Percentiles rank a stretch among this genome's conserved stretches.
Conservation (phyloP, 2,797 vertebrate genomes). For the Sitta carolinensis region DNA sequence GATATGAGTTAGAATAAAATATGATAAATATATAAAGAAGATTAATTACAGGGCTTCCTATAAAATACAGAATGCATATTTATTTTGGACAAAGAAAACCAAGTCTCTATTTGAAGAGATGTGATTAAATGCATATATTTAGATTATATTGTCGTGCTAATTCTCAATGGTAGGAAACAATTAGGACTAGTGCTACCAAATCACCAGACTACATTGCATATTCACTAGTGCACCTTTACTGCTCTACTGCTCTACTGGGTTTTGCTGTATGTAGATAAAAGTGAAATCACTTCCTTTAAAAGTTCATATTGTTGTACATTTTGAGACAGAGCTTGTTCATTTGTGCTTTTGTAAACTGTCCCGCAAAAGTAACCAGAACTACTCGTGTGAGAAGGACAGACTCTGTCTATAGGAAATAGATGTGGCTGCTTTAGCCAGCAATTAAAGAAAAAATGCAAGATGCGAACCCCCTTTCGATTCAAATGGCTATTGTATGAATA, state of each 20-base stretch:
- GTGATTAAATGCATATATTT: conserved; percentile 63
- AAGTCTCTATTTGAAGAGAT: conserved; percentile 12
- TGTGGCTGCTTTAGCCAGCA: not conserved
- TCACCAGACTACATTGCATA: conserved; percentile 6
- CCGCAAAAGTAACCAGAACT: not conserved
- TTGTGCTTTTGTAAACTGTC: not conserved
- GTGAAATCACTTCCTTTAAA: not conserved
- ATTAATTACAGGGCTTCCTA: conserved; percentile 50
- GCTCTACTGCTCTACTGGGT: not conserved
- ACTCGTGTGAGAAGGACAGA: not conserved
- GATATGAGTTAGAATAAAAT: conserved; percentile 51
- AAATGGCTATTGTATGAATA: conserved; percentile 1
- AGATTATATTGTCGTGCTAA: conserved; percentile 63
- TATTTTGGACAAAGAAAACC: conserved; percentile 36
- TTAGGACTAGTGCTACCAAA: conserved; percentile 35
- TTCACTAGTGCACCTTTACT: conserved; percentile 28
- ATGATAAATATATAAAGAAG: conserved; percentile 58
- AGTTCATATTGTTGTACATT: not conserved
- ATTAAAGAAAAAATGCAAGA: conserved; percentile 6
- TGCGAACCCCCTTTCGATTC: not conserved
- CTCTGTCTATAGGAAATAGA: not conserved
- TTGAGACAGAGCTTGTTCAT: not conserved
- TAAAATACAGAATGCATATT: conserved; percentile 21
- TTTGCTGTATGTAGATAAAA: conserved; percentile 12
- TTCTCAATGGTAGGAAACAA: conserved; percentile 38